Evolutionary conservation across 2,888 invertebrate species (phyloP), one percentile per base, ranked within the genome.

Genomic region (Mellilla xanthometata): DNA sequence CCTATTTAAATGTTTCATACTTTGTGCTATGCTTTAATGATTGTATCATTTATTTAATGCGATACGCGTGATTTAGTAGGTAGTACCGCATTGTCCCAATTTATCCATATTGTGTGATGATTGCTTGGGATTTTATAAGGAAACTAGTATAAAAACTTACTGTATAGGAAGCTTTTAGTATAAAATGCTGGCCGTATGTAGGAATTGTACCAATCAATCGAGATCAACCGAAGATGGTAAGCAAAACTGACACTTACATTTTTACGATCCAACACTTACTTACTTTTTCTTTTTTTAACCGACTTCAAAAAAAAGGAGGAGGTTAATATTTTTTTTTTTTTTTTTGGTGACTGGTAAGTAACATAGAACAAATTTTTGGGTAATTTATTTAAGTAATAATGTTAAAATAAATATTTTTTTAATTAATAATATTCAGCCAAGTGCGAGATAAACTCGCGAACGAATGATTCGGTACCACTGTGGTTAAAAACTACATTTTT

Each of bases 161-260:
- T 48, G 38, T 42, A 48, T 29, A 38, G 41, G 15, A 32, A 6
- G 22, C 2, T 9, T 19, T n/a, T 33, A 26, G 47, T 48, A 48
- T 48, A 48, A 33, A 19, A 42, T 42, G 33, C 26, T 1, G 29
- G 19, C 12, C n/a, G 4, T 26, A 34, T 19, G 3, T 12, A 22
- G 29, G 7, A 24, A 13, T 0, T 28, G 28, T 30, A n/a, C 24
- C 24, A 24, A 42, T 48, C 41, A 41, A 41, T 40, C 33, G 33
- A 33, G 38, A 41, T 29, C 33, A 15, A 15, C 28, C 12, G 7
- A 47, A 39, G 38, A 48, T 48, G 47, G 47, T 48, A 42, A 48
- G 47, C 42, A 6, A 38, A 36, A 11, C 12, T 26, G 24, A 32
- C n/a, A n/a, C n/a, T n/a, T n/a, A n/a, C n/a, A n/a, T n/a, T n/a